Percentiles rank a stretch among this genome's conserved stretches.
Evolutionary conservation across 2,113 vertebrate species (phyloP).

Genomic region (mouse (Mus musculus)): DNA sequence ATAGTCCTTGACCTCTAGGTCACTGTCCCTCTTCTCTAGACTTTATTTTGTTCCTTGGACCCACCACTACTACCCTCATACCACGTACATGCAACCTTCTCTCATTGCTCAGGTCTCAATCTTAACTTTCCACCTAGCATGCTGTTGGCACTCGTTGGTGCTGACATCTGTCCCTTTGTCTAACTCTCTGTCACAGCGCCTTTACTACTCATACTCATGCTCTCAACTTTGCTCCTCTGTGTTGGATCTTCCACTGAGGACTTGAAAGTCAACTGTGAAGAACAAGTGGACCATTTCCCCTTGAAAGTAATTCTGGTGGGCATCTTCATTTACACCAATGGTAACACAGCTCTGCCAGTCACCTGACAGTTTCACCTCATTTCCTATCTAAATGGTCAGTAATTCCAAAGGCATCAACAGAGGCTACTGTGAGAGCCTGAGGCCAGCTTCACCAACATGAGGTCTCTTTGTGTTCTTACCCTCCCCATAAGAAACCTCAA

Average conservation of each 20-base stretch:
- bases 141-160: neutral
- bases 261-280: neutral
- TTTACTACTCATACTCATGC: neutral
- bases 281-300: neutral
- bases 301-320: neutral
- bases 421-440: neutral
- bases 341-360: neutral
- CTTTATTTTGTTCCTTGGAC: neutral
- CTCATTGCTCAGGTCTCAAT: neutral
- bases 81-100: neutral
- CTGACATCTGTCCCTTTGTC: neutral
- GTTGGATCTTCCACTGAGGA: neutral
- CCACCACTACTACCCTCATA: neutral
- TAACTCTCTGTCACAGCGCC: neutral
- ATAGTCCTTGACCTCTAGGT: neutral
- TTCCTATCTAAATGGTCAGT: neutral
- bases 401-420: neutral
- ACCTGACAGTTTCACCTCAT: neutral
- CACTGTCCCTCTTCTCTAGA: neutral
- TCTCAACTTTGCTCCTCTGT: neutral
- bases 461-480: neutral
- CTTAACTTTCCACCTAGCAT: neutral
- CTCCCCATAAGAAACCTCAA: neutral
- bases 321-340: neutral
- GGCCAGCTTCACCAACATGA: neutral